phyloP scores from a whole-genome alignment of 2,797 vertebrate species.

The Pogoniulus pusillus region DNA sequence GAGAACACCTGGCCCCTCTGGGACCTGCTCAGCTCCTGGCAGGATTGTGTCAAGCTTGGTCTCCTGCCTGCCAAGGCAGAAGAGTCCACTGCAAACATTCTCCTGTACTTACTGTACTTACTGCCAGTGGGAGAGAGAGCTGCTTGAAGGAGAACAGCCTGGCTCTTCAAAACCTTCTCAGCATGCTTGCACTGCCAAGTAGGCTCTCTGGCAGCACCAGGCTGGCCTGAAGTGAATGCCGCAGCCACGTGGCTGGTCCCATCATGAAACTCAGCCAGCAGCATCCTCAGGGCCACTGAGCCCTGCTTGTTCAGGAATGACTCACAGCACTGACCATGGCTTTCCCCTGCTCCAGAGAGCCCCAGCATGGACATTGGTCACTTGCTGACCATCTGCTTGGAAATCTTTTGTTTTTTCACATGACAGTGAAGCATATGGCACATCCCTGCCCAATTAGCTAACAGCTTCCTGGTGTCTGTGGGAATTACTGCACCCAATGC shows the following conservation, averaged over 20 bases:
- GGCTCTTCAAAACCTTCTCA: background rate
- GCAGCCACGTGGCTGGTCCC: rapidly evolving
- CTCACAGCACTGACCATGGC: background rate
- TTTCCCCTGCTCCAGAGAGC: background rate
- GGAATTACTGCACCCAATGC: background rate
- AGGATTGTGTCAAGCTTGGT: background rate
- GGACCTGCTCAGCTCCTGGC: background rate
- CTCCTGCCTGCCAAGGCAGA: background rate
- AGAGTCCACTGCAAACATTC: background rate
- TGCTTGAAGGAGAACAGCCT: background rate
- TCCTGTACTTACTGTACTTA: background rate
- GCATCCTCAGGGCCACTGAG: background rate
- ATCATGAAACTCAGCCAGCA: background rate
- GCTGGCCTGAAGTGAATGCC: background rate
- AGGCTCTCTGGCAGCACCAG: rapidly evolving
- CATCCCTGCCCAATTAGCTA: background rate
- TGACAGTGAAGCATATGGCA: background rate
- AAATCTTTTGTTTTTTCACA: background rate
- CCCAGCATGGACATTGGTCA: background rate
- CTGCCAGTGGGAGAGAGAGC: background rate
- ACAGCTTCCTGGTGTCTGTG: conserved; percentile 3
- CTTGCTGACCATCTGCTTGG: background rate
- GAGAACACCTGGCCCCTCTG: background rate
- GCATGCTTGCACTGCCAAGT: rapidly evolving
- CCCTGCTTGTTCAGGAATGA: background rate